phyloP scores from a whole-genome alignment of 64 coral and sea anemone species.

The Actinia tenebrosa region DNA sequence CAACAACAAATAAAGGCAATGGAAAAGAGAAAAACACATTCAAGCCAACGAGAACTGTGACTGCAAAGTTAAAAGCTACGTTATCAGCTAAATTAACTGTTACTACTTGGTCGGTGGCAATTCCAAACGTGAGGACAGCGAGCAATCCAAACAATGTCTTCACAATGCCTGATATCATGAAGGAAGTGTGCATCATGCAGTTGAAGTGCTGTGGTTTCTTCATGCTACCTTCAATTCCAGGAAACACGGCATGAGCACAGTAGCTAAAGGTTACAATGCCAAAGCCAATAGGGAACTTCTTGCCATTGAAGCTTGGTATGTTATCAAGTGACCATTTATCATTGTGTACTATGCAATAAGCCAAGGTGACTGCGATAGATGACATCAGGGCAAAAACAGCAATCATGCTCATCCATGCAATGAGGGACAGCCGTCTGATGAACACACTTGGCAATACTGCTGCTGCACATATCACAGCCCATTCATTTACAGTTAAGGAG shows the following conservation, averaged over 20 bases:
- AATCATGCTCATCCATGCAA: conserved; percentile 97
- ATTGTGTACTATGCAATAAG: conserved; percentile 62
- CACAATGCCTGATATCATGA: conserved; percentile 61
- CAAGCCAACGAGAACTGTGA: conserved; percentile 60
- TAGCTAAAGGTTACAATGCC: conserved; percentile 92
- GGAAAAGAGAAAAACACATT: conserved; percentile 95
- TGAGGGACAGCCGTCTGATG: conserved; percentile 73
- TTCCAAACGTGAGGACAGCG: conserved; percentile 83
- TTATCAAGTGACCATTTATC: conserved; percentile 54
- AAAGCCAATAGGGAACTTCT: conserved; percentile 84
- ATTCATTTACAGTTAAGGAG: conserved; percentile 58
- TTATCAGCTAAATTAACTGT: conserved; percentile 71
- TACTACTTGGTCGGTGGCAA: conserved; percentile 73
- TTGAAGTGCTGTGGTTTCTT: conserved; percentile 75
- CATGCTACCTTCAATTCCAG: conserved; percentile 90
- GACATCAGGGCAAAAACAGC: conserved; percentile 90
- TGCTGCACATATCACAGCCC: conserved; percentile 67
- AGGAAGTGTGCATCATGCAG: conserved; percentile 85
- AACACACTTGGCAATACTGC: conserved; percentile 81
- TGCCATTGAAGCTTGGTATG: conserved; percentile 61
- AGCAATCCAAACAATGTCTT: conserved; percentile 74
- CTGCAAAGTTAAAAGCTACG: conserved; percentile 72
- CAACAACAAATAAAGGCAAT: conserved; percentile 82
- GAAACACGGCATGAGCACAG: conserved; percentile 92
- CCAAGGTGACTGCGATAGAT: conserved; percentile 58